Conservation (phyloP, 2,888 invertebrate genomes). For the Tinea trinotella region DNA sequence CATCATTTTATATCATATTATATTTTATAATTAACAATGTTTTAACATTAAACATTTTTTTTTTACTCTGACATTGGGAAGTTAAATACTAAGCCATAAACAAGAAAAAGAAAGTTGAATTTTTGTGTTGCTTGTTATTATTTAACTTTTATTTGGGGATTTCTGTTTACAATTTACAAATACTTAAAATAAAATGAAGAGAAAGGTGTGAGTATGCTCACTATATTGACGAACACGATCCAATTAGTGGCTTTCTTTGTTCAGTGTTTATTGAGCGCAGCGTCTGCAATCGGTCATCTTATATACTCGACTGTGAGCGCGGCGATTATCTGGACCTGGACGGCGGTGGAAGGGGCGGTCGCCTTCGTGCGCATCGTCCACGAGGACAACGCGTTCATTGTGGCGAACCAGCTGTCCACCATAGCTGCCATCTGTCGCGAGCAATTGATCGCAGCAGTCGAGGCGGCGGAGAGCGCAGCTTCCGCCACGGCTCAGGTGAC, state of each 20-base stretch:
- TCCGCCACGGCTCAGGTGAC: conserved; percentile 18
- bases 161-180: background rate
- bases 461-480: conserved; percentile 28
- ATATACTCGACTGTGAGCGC: background rate
- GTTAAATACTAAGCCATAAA: too few species aligned
- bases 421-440: conserved; percentile 32
- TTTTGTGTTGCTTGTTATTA: too few species aligned
- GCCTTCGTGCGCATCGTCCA: conserved; percentile 54
- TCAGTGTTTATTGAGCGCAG: background rate
- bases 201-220: background rate
- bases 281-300: background rate
- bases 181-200: background rate
- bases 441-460: conserved; percentile 27
- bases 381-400: conserved; percentile 52
- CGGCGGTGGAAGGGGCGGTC: conserved; percentile 27
- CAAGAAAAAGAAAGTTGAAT: background rate
- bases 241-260: background rate
- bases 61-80: background rate
- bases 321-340: background rate
- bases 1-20: too few species aligned
- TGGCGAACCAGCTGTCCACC: conserved; percentile 52
- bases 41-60: too few species aligned
- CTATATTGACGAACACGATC: conserved; percentile 22
- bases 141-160: background rate
- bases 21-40: too few species aligned